These are phyloP conservation scores for Hepsetus odoe DNA, from an alignment of 2,113 vertebrate species.

Conservation along the genomic window DNA sequence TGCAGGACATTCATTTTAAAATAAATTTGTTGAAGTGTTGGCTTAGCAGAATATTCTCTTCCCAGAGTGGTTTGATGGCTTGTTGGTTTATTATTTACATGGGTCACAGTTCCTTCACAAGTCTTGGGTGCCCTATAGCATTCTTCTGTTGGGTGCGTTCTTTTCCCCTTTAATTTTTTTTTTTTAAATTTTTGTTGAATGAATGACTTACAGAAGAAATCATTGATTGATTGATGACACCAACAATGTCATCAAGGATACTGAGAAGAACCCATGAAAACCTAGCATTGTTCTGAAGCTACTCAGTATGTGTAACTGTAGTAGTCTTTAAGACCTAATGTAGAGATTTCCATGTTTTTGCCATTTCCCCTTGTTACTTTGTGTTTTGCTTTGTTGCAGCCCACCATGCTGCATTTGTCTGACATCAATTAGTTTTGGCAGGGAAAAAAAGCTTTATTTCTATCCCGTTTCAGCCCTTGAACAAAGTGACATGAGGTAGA, in stretches of 20 bases:
- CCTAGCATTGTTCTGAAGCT: background rate
- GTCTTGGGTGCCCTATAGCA: background rate
- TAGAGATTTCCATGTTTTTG: too few species aligned
- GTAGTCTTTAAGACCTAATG: too few species aligned
- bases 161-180: background rate
- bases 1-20: constrained; percentile 15
- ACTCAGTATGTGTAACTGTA: background rate
- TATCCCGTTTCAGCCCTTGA: too few species aligned
- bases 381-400: too few species aligned
- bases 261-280: background rate
- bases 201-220: too few species aligned
- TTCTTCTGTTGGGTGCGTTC: background rate
- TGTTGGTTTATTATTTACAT: background rate
- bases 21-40: background rate
- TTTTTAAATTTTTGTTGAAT: background rate
- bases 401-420: too few species aligned
- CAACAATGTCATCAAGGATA: background rate
- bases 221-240: too few species aligned
- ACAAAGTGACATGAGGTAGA: too few species aligned
- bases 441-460: too few species aligned
- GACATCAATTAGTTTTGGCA: too few species aligned
- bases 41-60: constrained; percentile 1
- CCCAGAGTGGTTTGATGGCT: background rate
- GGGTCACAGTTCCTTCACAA: background rate
- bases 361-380: too few species aligned